Percentiles rank a stretch among this genome's conserved stretches.
Evolutionary conservation across 2,888 invertebrate species (phyloP).

Genomic region (Dasysyrphus tricinctus): DNA sequence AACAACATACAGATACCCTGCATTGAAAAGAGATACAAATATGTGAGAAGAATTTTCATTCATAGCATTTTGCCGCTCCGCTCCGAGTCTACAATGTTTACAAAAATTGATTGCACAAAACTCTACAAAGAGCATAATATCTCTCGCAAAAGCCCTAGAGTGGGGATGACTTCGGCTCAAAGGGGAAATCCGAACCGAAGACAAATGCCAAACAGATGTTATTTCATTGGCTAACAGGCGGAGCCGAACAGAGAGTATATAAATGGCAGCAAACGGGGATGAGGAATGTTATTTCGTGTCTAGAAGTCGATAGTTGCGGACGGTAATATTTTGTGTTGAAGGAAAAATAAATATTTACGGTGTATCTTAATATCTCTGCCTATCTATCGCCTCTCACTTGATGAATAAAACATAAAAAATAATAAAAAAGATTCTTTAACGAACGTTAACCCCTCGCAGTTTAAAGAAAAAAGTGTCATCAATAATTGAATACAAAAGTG

Average conservation of each 20-base stretch:
- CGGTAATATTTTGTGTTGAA: slow-evolving; percentile 49
- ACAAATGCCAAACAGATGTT: slow-evolving; percentile 73
- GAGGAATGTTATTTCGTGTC: slow-evolving; percentile 79
- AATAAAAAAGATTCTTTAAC: slow-evolving; percentile 24
- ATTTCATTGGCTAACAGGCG: slow-evolving; percentile 78
- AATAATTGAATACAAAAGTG: slow-evolving; percentile 2
- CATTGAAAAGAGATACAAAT: slow-evolving; percentile 56
- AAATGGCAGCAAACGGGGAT: slow-evolving; percentile 79
- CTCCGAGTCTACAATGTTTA: slow-evolving; percentile 75
- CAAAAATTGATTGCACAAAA: slow-evolving; percentile 48
- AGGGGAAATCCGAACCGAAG: slow-evolving; percentile 71
- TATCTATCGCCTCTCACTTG: slow-evolving; percentile 46
- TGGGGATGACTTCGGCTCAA: slow-evolving; percentile 73
- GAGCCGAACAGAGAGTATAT: slow-evolving; percentile 79
- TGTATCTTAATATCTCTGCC: slow-evolving; percentile 3
- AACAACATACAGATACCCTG: slow-evolving; percentile 52
- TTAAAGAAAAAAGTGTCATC: slow-evolving; percentile 41
- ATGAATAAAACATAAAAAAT: slow-evolving; percentile 19
- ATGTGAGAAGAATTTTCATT: slow-evolving; percentile 67
- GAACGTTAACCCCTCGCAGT: slow-evolving; percentile 64
- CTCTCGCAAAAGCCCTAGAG: slow-evolving; percentile 7
- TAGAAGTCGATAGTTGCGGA: slow-evolving; percentile 76
- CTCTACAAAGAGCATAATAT: slow-evolving; percentile 60
- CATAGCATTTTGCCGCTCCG: slow-evolving; percentile 48
- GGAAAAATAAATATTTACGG: slow-evolving; percentile 14